Percentiles rank a stretch among this genome's conserved stretches.
Conservation (phyloP, 2,888 invertebrate genomes). For the Oxytorus armatus region DNA sequence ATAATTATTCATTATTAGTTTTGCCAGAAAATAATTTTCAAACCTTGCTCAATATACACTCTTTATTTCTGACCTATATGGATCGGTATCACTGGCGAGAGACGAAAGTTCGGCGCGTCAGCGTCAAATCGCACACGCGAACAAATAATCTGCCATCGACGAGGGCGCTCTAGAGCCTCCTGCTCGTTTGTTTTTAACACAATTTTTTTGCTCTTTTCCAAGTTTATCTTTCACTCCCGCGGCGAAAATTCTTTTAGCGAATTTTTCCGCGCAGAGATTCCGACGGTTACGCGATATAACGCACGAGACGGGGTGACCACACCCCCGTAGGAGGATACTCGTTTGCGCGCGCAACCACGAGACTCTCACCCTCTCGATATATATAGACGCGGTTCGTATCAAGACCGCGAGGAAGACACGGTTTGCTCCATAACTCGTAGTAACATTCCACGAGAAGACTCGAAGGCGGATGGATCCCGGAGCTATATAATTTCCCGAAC, state of each 20-base stretch:
- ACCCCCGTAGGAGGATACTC: conserved; percentile 76
- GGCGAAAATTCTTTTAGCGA: conserved; percentile 56
- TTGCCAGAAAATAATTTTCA: conserved; percentile 8
- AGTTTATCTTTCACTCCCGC: conserved; percentile 32
- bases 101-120: conserved; percentile 15
- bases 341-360: conserved; percentile 76
- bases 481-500: neutral
- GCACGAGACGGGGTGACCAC: conserved; percentile 73
- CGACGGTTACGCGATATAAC: conserved; percentile 30
- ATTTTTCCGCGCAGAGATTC: conserved; percentile 66
- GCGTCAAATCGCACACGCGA: conserved; percentile 12
- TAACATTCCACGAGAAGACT: conserved; percentile 63
- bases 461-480: conserved; percentile 47
- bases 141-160: no score
- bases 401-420: conserved; percentile 5
- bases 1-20: neutral
- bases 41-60: neutral
- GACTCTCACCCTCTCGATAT: conserved; percentile 63
- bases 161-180: no score
- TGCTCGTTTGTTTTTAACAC: conserved; percentile 1
- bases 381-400: conserved; percentile 54
- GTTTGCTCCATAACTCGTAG: conserved; percentile 49
- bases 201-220: conserved; percentile 42
- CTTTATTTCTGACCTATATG: conserved; percentile 27
- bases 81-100: conserved; percentile 41